Evolutionary conservation across 2,888 invertebrate species (phyloP).

Genomic region (Pachliopta kotzebuea): DNA sequence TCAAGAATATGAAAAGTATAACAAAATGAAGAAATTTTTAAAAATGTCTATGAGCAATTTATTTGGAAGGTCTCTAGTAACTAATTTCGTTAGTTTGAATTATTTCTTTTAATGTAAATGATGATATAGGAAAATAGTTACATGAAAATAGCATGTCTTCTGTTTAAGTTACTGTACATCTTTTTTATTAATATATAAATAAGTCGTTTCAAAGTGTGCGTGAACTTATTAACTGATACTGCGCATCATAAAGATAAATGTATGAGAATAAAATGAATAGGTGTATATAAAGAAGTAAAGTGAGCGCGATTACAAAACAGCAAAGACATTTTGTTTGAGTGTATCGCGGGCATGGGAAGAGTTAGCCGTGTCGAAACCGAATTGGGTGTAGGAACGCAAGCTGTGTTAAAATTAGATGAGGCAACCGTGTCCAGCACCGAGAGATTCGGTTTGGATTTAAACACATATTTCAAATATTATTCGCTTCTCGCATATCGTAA

Average conservation of each 20-base stretch:
- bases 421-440: constrained; percentile 42
- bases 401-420: constrained; percentile 51
- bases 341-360: constrained; percentile 49
- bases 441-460: constrained; percentile 33
- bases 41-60: too few species aligned
- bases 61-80: constrained; percentile 4
- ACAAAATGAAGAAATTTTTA: too few species aligned
- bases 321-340: constrained; percentile 45
- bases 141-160: too few species aligned
- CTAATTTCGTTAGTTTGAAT: not conserved
- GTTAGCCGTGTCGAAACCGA: constrained; percentile 47
- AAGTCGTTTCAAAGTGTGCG: not conserved
- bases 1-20: too few species aligned
- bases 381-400: constrained; percentile 45
- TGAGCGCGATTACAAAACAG: constrained; percentile 41
- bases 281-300: constrained; percentile 30
- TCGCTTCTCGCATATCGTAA: constrained; percentile 23
- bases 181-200: too few species aligned
- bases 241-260: too few species aligned
- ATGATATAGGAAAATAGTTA: too few species aligned
- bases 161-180: too few species aligned
- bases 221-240: not conserved
- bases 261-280: constrained; percentile 14
- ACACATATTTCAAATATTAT: constrained; percentile 20
- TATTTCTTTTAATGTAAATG: too few species aligned